phyloP scores from a whole-genome alignment of 2,113 vertebrate species.

The Psettodes erumei region DNA sequence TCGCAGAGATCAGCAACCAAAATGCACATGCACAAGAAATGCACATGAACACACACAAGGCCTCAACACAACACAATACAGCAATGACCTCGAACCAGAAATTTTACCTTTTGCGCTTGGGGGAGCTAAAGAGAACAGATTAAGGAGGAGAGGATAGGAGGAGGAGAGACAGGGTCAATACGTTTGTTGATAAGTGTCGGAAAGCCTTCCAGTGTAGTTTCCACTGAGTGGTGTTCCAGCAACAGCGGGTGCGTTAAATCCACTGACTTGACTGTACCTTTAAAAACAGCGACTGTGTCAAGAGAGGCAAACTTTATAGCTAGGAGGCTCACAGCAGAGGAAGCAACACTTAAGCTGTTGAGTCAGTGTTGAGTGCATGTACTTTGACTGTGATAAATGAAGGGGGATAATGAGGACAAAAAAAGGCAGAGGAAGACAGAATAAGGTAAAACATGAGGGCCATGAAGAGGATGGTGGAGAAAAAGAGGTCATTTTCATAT shows the following conservation, averaged over 20 bases:
- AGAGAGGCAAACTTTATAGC: slow-evolving; percentile 27
- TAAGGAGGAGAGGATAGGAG: slow-evolving; percentile 68
- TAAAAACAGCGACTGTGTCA: slow-evolving; percentile 48
- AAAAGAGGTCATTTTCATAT: slow-evolving; percentile 29
- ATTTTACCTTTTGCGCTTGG: slow-evolving; percentile 98
- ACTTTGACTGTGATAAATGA: slow-evolving; percentile 42
- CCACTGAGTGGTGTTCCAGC: slow-evolving; percentile 32
- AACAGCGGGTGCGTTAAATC: slow-evolving; percentile 25
- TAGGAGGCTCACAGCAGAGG: slow-evolving; percentile 27
- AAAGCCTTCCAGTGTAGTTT: slow-evolving; percentile 51
- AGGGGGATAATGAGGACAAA: slow-evolving; percentile 41
- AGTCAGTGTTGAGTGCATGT: slow-evolving; percentile 41
- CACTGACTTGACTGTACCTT: slow-evolving; percentile 50
- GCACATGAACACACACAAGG: slow-evolving; percentile 66
- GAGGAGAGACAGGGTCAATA: slow-evolving; percentile 70
- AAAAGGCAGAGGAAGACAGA: slow-evolving; percentile 18
- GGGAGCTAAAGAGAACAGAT: slow-evolving; percentile 89
- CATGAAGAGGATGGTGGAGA: slow-evolving; percentile 17
- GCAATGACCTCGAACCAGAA: slow-evolving; percentile 77
- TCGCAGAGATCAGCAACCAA: slow-evolving; percentile 34
- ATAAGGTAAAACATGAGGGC: slow-evolving; percentile 33
- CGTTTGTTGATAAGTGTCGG: slow-evolving; percentile 44
- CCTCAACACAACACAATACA: slow-evolving; percentile 71
- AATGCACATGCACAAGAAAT: slow-evolving; percentile 67
- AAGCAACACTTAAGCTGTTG: slow-evolving; percentile 41